phyloP scores from a whole-genome alignment of 2,797 vertebrate species.

The Phrynocephalus guinanensis region DNA sequence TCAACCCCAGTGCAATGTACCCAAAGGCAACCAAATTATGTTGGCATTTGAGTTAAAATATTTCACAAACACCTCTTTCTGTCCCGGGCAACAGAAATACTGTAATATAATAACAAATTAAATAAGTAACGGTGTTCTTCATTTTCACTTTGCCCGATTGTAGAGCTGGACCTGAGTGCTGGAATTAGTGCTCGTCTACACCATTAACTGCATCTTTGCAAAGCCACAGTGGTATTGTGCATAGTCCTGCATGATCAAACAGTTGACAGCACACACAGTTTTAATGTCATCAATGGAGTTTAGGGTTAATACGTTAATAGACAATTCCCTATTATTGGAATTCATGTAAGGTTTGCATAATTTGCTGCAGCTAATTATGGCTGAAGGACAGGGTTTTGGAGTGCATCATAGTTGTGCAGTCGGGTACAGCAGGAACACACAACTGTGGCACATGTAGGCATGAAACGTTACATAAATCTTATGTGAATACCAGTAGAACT shows the following conservation, averaged over 20 bases:
- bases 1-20: not conserved
- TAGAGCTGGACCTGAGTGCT: not conserved
- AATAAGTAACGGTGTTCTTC: not conserved
- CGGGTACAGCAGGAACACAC: too few relatives aligned
- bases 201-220: not conserved
- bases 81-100: not conserved
- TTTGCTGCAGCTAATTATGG: too few relatives aligned
- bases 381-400: too few relatives aligned
- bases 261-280: not conserved
- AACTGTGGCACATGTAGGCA: too few relatives aligned
- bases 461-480: too few relatives aligned
- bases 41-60: not conserved
- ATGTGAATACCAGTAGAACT: too few relatives aligned
- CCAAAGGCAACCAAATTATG: not conserved
- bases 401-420: too few relatives aligned
- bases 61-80: not conserved
- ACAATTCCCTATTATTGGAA: too few relatives aligned
- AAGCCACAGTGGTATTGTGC: not conserved
- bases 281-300: not conserved
- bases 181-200: too few relatives aligned
- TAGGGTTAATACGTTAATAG: not conserved
- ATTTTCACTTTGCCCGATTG: not conserved
- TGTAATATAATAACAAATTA: not conserved
- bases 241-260: not conserved
- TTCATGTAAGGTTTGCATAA: too few relatives aligned